Percentiles rank a stretch among this genome's conserved stretches.
Conservation (phyloP, 1,140 invertebrate genomes). For the Arctopsyche grandis region DNA sequence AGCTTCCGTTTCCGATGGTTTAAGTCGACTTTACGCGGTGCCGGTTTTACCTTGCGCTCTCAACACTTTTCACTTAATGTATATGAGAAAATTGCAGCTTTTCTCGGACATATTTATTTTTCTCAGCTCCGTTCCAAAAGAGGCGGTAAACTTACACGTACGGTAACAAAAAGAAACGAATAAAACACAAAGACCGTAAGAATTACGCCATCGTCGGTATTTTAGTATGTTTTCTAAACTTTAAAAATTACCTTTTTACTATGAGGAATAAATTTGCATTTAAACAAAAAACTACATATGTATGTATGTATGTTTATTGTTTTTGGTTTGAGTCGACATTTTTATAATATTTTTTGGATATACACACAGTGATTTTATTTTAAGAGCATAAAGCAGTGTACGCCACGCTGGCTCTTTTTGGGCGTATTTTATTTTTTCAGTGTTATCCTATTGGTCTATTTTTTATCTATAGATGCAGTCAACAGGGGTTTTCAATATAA, state of each 20-base stretch:
- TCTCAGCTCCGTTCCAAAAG: not conserved
- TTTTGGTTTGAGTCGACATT: no score
- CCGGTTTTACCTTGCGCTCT: not conserved
- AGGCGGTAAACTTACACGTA: not conserved
- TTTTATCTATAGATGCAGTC: no score
- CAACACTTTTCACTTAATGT: slow-evolving; percentile 21
- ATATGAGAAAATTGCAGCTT: not conserved
- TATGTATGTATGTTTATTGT: no score
- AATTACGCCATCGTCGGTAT: not conserved
- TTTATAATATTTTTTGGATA: no score
- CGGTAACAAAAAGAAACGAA: not conserved
- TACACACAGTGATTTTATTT: no score
- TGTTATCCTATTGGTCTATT: no score
- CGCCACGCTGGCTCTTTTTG: no score
- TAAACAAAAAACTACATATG: no score
- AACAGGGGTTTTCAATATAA: no score
- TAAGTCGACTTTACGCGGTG: not conserved
- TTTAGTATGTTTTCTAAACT: not conserved
- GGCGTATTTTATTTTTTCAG: no score
- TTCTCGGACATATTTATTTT: not conserved
- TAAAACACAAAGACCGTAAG: not conserved
- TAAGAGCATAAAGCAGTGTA: no score
- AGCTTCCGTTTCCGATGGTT: not conserved
- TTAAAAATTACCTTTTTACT: no score
- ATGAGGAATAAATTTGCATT: not conserved